These are phyloP conservation scores for Agrochola macilenta DNA, from an alignment of 2,888 invertebrate species.

Conservation along the genomic window DNA sequence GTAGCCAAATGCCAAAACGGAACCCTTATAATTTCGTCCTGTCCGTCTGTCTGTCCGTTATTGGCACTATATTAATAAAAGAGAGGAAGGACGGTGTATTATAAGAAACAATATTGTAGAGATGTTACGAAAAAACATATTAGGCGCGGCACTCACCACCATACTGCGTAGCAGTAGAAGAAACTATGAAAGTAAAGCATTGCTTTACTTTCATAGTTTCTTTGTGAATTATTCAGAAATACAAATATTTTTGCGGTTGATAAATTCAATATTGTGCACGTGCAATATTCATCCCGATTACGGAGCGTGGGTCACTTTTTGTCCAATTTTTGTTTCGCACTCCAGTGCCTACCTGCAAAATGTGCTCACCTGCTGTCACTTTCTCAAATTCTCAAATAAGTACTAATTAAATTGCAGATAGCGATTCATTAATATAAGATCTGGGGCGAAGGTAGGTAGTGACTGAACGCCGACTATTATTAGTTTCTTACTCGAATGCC, in stretches of 20 bases:
- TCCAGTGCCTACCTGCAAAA: neutral
- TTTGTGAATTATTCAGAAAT: neutral
- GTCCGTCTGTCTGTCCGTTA: neutral
- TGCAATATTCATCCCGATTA: neutral
- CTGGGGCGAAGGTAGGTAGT: neutral
- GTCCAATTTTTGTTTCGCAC: neutral
- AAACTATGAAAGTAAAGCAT: too few relatives aligned
- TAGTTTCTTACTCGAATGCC: constrained; percentile 19
- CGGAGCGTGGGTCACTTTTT: too few relatives aligned
- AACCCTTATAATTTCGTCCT: neutral
- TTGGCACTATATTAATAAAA: neutral
- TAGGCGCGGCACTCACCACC: neutral
- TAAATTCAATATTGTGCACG: neutral
- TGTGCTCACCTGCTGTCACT: neutral
- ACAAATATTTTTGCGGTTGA: neutral
- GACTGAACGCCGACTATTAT: too few relatives aligned
- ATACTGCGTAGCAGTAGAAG: too few relatives aligned
- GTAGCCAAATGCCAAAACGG: neutral
- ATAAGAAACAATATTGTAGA: neutral
- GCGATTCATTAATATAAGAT: neutral
- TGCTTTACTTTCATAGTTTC: neutral
- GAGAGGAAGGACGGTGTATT: too few relatives aligned
- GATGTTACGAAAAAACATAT: neutral
- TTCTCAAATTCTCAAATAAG: neutral
- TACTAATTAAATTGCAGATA: neutral